Evolutionary conservation across 2,113 vertebrate species (phyloP).

Genomic region (Oryzias melastigma): DNA sequence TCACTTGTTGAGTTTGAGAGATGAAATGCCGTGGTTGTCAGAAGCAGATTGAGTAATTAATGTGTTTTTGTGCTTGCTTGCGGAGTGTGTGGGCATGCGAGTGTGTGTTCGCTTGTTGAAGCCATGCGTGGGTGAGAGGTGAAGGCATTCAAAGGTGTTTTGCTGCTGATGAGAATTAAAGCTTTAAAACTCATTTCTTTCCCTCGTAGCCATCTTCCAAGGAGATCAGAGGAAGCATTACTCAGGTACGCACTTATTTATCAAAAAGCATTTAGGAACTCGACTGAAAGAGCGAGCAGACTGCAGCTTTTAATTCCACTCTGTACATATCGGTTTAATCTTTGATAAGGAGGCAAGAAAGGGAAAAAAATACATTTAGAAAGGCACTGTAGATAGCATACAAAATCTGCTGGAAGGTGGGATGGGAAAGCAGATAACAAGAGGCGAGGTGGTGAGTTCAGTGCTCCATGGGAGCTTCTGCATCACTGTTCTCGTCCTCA

Average conservation of each 20-base stretch:
- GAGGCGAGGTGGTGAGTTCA: slow-evolving; percentile 41
- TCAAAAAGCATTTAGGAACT: slow-evolving; percentile 48
- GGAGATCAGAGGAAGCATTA: slow-evolving; percentile 46
- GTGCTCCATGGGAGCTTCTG: slow-evolving; percentile 75
- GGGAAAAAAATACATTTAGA: slow-evolving; percentile 22
- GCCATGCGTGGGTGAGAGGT: slow-evolving; percentile 20
- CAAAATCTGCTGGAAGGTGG: slow-evolving; percentile 1
- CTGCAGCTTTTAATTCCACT: slow-evolving; percentile 46
- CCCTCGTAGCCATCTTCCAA: slow-evolving; percentile 43
- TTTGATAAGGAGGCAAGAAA: slow-evolving; percentile 29
- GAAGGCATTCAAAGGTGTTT: slow-evolving; percentile 37
- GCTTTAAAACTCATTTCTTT: slow-evolving; percentile 49
- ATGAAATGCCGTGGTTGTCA: slow-evolving; percentile 11
- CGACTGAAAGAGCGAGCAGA: slow-evolving; percentile 33
- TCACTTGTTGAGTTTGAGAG: slow-evolving; percentile 5
- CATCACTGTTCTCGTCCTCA: slow-evolving; percentile 60
- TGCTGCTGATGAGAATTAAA: slow-evolving; percentile 32
- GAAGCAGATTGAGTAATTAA: slow-evolving; percentile 23
- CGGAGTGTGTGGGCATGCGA: background rate
- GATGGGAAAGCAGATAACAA: slow-evolving; percentile 11
- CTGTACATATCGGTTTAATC: slow-evolving; percentile 26
- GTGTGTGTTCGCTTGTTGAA: slow-evolving; percentile 3
- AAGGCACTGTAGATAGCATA: slow-evolving; percentile 45
- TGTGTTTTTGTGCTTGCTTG: slow-evolving; percentile 14
- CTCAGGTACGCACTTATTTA: slow-evolving; percentile 44